These are phyloP conservation scores for Himalopsyche anomala DNA, from an alignment of 2,888 invertebrate genomes.

Conservation along the genomic window DNA sequence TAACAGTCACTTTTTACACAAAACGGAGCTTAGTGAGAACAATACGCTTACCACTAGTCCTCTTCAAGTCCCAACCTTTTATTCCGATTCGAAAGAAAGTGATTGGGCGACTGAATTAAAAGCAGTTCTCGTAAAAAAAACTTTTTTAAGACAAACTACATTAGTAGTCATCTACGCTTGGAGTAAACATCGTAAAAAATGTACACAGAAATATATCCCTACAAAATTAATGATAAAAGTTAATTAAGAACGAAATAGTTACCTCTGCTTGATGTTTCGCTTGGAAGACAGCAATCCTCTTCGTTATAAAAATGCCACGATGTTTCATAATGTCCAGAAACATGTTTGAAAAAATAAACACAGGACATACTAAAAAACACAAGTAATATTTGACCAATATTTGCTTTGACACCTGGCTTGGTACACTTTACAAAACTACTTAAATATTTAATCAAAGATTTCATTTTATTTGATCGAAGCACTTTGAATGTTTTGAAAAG, in stretches of 20 bases:
- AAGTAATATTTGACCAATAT: not conserved
- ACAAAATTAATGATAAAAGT: no score
- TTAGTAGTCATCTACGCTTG: no score
- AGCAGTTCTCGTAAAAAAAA: no score
- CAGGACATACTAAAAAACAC: not conserved
- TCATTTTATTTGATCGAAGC: constrained; percentile 20
- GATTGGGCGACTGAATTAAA: no score
- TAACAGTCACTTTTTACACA: no score
- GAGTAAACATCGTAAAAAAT: no score
- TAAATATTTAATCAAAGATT: not conserved
- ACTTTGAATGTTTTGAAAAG: constrained; percentile 20
- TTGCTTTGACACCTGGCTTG: constrained; percentile 1
- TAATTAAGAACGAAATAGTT: not conserved
- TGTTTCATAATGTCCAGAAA: constrained; percentile 58
- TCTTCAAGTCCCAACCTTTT: no score
- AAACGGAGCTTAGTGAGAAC: no score
- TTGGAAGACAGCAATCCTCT: constrained; percentile 57
- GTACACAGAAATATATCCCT: no score
- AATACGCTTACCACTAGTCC: no score
- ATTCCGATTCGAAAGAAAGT: no score
- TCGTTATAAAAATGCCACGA: constrained; percentile 64
- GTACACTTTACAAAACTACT: not conserved
- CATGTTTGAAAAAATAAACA: constrained; percentile 2
- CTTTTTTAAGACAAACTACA: no score
- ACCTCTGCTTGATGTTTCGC: constrained; percentile 56